Evolutionary conservation across 1,140 invertebrate genomes (phyloP), one percentile per base, ranked within the genome.

Genomic region (Marisa cornuarietis): DNA sequence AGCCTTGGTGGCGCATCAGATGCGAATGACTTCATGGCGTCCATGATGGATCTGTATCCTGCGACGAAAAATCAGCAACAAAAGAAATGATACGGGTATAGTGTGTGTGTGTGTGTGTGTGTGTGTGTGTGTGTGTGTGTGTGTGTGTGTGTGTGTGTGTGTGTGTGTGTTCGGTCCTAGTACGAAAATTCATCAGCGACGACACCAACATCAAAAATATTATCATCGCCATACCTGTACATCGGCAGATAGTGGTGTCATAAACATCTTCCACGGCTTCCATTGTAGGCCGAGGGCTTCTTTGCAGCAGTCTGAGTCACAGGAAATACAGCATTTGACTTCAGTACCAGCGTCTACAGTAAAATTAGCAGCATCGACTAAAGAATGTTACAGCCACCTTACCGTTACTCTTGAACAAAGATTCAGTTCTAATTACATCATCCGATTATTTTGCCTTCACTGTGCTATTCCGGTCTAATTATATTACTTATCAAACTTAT

Each of bases 81-180:
- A 18, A 18, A 14, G 3, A 14, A 58, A 58, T 18, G 54, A 18
- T 1, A 58, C 8, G 54, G 16, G 54, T 14, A 58, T 1, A n/a
- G n/a, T 14, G 71, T 20, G 42, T 72, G 71, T 49, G 11, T 72
- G 71, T 72, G 42, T 72, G 71, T 52, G 42, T 61, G 18, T 26
- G 58, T 58, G 54, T 62, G 58, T 26, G 73, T 24, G 22, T 75
- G 54, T 24, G 73, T 26, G 73, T 75, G 54, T 52, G 71, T 73
- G 49, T 10, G 71, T 51, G 42, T 24, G 51, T 54, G 42, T 54
- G 20, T 73, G 20, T 54, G 10, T 61, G 71, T 54, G 71, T 54
- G 71, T 54, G 52, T 73, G 71, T 52, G 71, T 73, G 51, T 73
- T 42, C 6, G 71, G 6, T 42, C 31, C 31, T 42, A 42, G 31